These are phyloP conservation scores for Pitta sordida DNA, from an alignment of 2,113 vertebrate species.

Conservation along the genomic window DNA sequence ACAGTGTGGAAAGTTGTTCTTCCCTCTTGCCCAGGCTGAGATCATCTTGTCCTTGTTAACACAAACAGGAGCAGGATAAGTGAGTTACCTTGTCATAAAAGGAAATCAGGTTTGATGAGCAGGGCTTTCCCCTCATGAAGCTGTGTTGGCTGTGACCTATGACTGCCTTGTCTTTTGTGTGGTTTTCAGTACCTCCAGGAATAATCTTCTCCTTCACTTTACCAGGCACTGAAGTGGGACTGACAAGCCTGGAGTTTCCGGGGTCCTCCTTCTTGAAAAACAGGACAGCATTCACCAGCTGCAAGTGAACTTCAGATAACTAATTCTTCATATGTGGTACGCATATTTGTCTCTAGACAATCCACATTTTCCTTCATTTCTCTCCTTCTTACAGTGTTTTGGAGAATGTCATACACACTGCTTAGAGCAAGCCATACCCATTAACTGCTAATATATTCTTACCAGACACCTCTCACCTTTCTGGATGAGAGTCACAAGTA, in stretches of 20 bases:
- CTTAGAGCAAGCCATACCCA: not conserved
- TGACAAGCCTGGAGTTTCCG: not conserved
- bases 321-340: not conserved
- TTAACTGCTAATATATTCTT: not conserved
- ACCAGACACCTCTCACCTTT: not conserved
- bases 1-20: not conserved
- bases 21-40: not conserved
- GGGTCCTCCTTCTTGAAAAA: not conserved
- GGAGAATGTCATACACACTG: not conserved
- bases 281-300: not conserved
- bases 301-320: not conserved
- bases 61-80: not conserved
- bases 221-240: not conserved
- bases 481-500: not conserved
- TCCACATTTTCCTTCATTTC: not conserved
- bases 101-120: not conserved
- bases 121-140: not conserved
- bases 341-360: not conserved
- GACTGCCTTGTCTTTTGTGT: not conserved
- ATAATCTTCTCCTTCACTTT: not conserved
- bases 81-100: not conserved
- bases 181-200: not conserved
- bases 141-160: accelerated
- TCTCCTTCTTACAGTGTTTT: not conserved
- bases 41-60: not conserved